Evolutionary conservation across 2,888 invertebrate species (phyloP).

Genomic region (Prostheceraeus crozeri): DNA sequence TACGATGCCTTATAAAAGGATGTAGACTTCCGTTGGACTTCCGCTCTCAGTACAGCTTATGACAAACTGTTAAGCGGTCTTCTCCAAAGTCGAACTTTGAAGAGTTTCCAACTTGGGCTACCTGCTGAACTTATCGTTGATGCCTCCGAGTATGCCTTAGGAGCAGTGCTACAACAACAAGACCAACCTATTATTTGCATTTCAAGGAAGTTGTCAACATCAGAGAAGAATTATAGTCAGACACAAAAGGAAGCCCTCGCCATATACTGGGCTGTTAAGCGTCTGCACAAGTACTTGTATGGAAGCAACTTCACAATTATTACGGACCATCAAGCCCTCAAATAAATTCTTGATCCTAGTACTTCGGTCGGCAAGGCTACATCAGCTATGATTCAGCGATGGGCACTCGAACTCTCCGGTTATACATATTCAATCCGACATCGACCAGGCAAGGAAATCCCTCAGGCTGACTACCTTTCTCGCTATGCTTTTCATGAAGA

Average conservation of each 20-base stretch:
- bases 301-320: conserved; percentile 6
- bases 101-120: conserved; percentile 3
- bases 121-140: conserved; percentile 4
- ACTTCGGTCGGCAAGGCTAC: conserved; percentile 18
- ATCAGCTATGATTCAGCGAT: conserved; percentile 12
- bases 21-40: background rate
- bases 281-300: conserved; percentile 6
- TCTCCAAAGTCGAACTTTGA: background rate
- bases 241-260: conserved; percentile 22
- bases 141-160: conserved; percentile 19
- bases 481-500: conserved; percentile 1
- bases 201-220: background rate
- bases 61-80: conserved; percentile 1
- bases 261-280: conserved; percentile 25
- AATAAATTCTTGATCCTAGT: conserved; percentile 1
- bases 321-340: conserved; percentile 8
- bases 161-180: conserved; percentile 19
- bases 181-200: conserved; percentile 25
- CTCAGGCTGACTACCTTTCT: conserved; percentile 19
- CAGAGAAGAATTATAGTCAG: conserved; percentile 11
- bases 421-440: conserved; percentile 8
- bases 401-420: conserved; percentile 18
- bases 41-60: background rate
- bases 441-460: conserved; percentile 13
- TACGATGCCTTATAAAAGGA: background rate